These are phyloP conservation scores for Armadillidium nasatum DNA, from an alignment of 1,140 invertebrate species.

Conservation along the genomic window DNA sequence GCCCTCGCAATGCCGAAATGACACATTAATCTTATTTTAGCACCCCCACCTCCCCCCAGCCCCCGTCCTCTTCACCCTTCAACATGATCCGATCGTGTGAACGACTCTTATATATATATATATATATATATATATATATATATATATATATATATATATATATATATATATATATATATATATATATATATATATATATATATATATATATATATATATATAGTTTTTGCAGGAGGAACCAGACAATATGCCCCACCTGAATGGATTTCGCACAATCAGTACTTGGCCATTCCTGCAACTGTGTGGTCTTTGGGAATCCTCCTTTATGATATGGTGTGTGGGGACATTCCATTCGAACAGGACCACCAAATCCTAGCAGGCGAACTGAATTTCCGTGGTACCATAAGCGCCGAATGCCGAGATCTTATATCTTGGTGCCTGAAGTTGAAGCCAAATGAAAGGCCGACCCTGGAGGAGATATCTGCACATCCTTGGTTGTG, in stretches of 20 bases:
- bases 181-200: constrained; percentile 6
- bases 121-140: too few relatives aligned
- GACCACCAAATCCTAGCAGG: constrained; percentile 61
- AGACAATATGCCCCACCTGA: constrained; percentile 66
- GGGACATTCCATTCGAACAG: constrained; percentile 65
- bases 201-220: constrained; percentile 41
- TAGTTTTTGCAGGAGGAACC: constrained; percentile 56
- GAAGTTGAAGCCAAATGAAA: constrained; percentile 53
- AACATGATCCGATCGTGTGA: too few relatives aligned
- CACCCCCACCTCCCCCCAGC: too few relatives aligned
- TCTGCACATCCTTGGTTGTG: constrained; percentile 58
- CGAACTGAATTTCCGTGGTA: constrained; percentile 58
- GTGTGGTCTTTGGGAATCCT: constrained; percentile 67
- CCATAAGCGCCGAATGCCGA: constrained; percentile 56
- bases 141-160: too few relatives aligned
- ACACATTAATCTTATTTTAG: too few relatives aligned
- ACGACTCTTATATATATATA: too few relatives aligned
- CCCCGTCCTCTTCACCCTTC: too few relatives aligned
- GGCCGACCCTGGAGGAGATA: constrained; percentile 58
- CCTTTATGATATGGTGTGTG: constrained; percentile 65
- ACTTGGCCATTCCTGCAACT: constrained; percentile 59
- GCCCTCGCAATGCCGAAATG: too few relatives aligned
- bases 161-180: too few relatives aligned
- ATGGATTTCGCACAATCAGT: constrained; percentile 60
- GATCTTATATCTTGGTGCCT: constrained; percentile 60